A percentile compares a stretch with the other conserved stretches of the same genome.
These are phyloP conservation scores for Lepus timidus DNA, from an alignment of 2,113 vertebrate genomes.

Conservation along the genomic window DNA sequence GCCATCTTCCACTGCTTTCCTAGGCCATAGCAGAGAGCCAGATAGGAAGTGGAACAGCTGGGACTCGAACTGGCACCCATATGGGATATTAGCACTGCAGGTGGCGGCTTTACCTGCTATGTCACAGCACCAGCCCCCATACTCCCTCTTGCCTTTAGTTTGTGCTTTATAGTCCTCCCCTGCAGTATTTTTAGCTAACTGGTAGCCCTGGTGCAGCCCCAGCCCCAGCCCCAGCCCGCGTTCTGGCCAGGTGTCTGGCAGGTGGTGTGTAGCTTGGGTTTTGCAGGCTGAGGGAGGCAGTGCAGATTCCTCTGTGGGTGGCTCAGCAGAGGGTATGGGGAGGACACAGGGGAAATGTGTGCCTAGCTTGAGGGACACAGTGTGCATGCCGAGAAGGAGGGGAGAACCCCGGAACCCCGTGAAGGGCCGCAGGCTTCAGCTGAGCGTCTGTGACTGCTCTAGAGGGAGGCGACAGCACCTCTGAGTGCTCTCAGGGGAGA, in stretches of 20 bases:
- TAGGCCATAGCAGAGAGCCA: too few relatives aligned
- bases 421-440: background rate
- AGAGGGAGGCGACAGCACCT: too few relatives aligned
- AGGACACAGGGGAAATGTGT: background rate
- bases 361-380: background rate
- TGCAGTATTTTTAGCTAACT: background rate
- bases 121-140: background rate
- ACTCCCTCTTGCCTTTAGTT: background rate
- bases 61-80: too few relatives aligned
- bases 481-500: background rate
- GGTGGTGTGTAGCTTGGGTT: background rate
- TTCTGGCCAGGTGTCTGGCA: background rate
- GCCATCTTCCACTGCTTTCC: too few relatives aligned
- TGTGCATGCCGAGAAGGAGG: background rate
- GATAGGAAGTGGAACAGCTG: too few relatives aligned
- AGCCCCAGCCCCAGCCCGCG: background rate
- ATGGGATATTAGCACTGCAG: too few relatives aligned
- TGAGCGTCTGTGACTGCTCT: background rate
- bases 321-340: background rate
- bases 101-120: too few relatives aligned
- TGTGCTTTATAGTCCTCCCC: background rate
- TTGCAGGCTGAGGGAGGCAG: background rate
- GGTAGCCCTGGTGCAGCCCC: background rate
- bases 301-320: background rate
- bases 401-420: background rate